Percentiles rank a stretch among this genome's conserved stretches.
These are phyloP conservation scores for Metaphire vulgaris DNA, from an alignment of 1,140 invertebrate genomes.

Conservation along the genomic window DNA sequence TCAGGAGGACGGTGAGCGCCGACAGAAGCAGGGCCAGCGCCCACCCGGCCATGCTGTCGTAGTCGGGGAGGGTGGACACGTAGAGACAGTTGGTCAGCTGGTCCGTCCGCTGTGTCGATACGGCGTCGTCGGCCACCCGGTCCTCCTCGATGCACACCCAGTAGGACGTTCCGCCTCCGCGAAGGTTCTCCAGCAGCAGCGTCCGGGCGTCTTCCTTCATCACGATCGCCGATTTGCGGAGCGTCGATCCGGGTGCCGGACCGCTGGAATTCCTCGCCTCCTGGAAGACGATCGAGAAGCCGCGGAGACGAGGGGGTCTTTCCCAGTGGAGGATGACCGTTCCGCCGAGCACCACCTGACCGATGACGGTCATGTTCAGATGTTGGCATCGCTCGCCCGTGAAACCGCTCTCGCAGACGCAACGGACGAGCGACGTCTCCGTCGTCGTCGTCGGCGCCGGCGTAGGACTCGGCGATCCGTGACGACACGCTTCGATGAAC, in stretches of 20 bases:
- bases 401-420: not conserved
- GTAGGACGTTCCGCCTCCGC: not conserved
- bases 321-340: slow-evolving; percentile 21
- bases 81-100: slow-evolving; percentile 14
- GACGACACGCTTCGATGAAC: not conserved
- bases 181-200: slow-evolving; percentile 2
- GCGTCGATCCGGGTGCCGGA: not conserved
- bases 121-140: not conserved
- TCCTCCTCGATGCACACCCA: slow-evolving; percentile 21
- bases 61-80: slow-evolving; percentile 7
- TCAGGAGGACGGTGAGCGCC: not conserved
- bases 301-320: slow-evolving; percentile 11
- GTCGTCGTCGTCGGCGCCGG: no score
- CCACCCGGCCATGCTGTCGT: slow-evolving; percentile 15
- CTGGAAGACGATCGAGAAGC: slow-evolving; percentile 17
- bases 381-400: not conserved
- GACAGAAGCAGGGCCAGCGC: not conserved
- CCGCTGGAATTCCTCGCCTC: not conserved
- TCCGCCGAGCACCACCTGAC: not conserved
- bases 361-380: not conserved
- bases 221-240: not conserved
- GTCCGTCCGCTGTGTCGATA: not conserved
- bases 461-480: not conserved
- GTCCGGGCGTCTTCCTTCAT: slow-evolving; percentile 4
- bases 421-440: no score